Evolutionary conservation across 2,113 vertebrate species (phyloP).

Genomic region (Eurystomus gularis): DNA sequence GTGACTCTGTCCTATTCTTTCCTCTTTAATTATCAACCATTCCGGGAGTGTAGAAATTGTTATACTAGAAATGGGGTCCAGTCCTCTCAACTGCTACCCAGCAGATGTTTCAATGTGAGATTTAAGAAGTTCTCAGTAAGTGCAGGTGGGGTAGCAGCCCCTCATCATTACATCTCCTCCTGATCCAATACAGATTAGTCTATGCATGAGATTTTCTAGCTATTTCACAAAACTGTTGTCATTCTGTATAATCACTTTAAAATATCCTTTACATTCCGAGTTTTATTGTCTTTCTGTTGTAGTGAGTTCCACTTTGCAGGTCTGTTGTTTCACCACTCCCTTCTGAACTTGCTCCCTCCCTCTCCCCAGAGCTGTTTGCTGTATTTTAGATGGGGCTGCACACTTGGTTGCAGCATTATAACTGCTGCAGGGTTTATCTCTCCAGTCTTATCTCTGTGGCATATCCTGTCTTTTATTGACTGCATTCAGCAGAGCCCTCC

Average conservation of each 20-base stretch:
- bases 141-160: background rate
- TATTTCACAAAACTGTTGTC: background rate
- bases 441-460: background rate
- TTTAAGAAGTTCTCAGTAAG: background rate
- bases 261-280: background rate
- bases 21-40: background rate
- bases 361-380: background rate
- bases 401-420: background rate
- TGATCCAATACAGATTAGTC: background rate
- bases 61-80: fast-evolving
- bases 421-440: background rate
- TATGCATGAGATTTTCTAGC: background rate
- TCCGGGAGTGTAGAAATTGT: background rate
- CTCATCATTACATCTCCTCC: background rate
- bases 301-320: background rate
- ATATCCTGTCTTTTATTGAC: conserved; percentile 21
- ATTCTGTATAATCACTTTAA: background rate
- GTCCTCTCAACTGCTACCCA: background rate
- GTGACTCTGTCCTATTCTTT: background rate
- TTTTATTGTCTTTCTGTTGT: background rate
- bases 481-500: background rate
- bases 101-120: background rate
- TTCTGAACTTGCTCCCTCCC: background rate
- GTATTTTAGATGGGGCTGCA: background rate
- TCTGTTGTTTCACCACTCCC: background rate